Base-by-base conservation (phyloP, 2,888 invertebrate genomes). In the Leptinotarsa peninsularis region DNA sequence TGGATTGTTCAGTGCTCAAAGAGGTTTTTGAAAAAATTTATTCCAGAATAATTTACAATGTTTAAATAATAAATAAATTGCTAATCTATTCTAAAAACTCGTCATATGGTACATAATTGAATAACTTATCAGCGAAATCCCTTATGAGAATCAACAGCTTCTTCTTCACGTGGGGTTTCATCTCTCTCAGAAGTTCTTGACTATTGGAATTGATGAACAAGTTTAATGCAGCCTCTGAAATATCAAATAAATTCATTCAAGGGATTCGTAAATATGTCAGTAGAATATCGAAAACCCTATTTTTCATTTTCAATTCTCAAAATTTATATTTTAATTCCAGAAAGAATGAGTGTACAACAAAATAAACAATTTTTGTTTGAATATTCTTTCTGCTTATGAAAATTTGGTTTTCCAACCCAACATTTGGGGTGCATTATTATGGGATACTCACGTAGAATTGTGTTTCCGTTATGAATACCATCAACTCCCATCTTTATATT, bases 181-280 rank as follows among this genome's bases (percentile, higher is more conserved):
- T 96, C 89, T 96, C 96, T 84, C 94, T 95, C 66, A 96, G 88
- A 17, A 96, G 88, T 80, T 96, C 96, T 84, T 96, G 95, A 0
- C 95, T 93, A 87, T 96, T 95, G 1, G 94, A 93, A 88, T 96
- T 96, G 87, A 96, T 96, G 89, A 96, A 96, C 67, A 95, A 89
- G 88, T 96, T 96, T 78, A 96, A 87, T 17, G 95, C 96, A 18
- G 95, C 95, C 87, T 95, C 96, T 96, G 90, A 79, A 88, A 89
- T 14, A 14, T 58, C 4, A 23, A 58, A 58, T 21, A 23, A 27
- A 23, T 14, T 4, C 23, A 58, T 18, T 23, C 0, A 58, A 23
- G 15, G 0, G 3, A 58, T 58, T 21, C 0, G 21, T 13, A 3
- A 0, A 10, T n/a, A 0, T 21, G 13, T 17, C 10, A 43, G 43